These are phyloP conservation scores for Heliconius nattereri DNA, from an alignment of 1,140 invertebrate species.

Conservation along the genomic window DNA sequence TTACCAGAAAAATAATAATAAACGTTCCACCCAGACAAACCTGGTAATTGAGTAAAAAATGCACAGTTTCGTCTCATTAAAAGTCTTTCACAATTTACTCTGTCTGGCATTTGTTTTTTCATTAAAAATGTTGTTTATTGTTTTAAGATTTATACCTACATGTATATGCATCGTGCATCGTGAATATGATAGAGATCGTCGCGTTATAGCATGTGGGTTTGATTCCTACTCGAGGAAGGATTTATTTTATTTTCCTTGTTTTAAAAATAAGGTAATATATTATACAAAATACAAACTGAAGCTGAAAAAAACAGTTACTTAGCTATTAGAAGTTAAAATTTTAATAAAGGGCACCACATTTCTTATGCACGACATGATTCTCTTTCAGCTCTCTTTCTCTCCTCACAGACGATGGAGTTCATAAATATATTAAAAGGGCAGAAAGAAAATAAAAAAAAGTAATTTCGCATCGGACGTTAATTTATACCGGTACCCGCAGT, in stretches of 20 bases:
- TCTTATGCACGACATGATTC: too few species aligned
- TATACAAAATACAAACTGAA: too few species aligned
- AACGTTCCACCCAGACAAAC: constrained; percentile 7
- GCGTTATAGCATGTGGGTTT: too few species aligned
- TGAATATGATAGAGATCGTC: too few species aligned
- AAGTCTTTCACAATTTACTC: constrained; percentile 10
- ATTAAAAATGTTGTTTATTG: not conserved
- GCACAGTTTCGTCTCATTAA: constrained; percentile 6
- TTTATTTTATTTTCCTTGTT: too few species aligned
- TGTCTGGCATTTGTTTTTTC: constrained; percentile 1
- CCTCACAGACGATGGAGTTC: not conserved
- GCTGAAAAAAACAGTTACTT: too few species aligned
- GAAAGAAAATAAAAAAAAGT: not conserved
- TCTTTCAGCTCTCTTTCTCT: too few species aligned
- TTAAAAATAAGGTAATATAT: too few species aligned
- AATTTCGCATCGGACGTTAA: constrained; percentile 14
- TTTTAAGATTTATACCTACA: not conserved
- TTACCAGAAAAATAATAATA: constrained; percentile 11
- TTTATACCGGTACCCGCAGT: constrained; percentile 10
- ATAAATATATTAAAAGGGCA: not conserved
- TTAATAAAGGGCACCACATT: too few species aligned
- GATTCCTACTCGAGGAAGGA: too few species aligned
- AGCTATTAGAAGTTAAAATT: too few species aligned
- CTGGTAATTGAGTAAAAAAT: constrained; percentile 11
- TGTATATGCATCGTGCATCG: not conserved